Percentiles rank a stretch among this genome's conserved stretches.
phyloP scores from a whole-genome alignment of 2,797 vertebrate species.

The Cossypha caffra region DNA sequence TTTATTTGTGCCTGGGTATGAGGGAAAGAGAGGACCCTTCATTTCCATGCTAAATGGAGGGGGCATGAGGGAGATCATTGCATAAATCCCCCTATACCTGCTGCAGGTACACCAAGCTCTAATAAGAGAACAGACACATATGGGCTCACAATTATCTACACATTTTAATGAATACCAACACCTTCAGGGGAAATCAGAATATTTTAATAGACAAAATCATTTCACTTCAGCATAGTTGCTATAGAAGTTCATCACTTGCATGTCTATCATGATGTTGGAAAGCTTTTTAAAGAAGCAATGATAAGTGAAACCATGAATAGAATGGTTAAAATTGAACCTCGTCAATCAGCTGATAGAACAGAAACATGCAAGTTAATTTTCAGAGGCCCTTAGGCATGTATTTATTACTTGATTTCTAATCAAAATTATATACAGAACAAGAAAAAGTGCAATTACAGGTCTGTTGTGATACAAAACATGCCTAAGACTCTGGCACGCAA shows the following conservation, averaged over 20 bases:
- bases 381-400: conserved; percentile 42
- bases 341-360: conserved; percentile 14
- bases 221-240: not conserved
- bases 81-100: not conserved
- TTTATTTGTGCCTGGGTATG: not conserved
- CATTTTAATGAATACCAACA: not conserved
- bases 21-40: not conserved
- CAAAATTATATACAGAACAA: conserved; percentile 32
- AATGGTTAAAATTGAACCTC: conserved; percentile 18
- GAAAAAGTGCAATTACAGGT: conserved; percentile 26
- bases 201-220: conserved; percentile 24
- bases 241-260: not conserved
- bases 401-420: conserved; percentile 49
- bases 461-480: conserved; percentile 1
- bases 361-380: conserved; percentile 43
- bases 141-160: not conserved
- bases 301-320: not conserved
- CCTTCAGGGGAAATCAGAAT: conserved; percentile 23
- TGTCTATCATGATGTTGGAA: not conserved
- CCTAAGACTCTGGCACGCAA: no score
- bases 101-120: not conserved
- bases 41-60: not conserved
- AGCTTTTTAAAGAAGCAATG: conserved; percentile 14
- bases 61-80: not conserved
- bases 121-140: not conserved